Percentiles rank a stretch among this genome's conserved stretches.
These are phyloP conservation scores for Ptychadena robeensis DNA, from an alignment of 2,797 vertebrate species.

Conservation along the genomic window DNA sequence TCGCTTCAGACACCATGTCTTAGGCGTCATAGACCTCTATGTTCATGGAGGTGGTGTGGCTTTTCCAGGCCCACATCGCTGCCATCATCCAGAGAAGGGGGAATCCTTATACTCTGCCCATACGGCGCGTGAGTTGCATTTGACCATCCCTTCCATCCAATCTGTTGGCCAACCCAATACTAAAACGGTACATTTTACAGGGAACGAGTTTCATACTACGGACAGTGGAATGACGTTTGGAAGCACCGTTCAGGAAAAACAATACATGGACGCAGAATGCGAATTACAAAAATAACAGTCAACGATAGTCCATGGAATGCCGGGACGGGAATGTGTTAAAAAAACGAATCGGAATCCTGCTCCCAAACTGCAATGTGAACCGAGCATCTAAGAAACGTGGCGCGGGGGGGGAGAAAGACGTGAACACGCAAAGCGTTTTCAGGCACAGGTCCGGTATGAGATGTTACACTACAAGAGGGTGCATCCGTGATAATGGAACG, in stretches of 20 bases:
- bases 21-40: too few species aligned
- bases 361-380: neutral
- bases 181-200: neutral
- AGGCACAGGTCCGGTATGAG: conserved; percentile 32
- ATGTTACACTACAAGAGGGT: neutral
- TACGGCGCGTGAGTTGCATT: too few species aligned
- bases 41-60: too few species aligned
- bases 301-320: neutral
- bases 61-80: too few species aligned
- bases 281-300: neutral
- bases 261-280: neutral
- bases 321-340: neutral
- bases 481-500: conserved; percentile 17
- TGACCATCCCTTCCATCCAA: neutral
- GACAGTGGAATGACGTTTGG: neutral
- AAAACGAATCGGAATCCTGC: neutral
- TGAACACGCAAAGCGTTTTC: conserved; percentile 24
- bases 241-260: neutral
- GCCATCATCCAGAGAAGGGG: too few species aligned
- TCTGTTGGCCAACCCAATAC: neutral
- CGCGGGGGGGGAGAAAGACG: too few species aligned
- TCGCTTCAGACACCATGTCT: too few species aligned
- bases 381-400: conserved; percentile 5
- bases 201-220: neutral
- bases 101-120: too few species aligned